Evolutionary conservation across 1,140 invertebrate species (phyloP), one percentile per base, ranked within the genome.

Genomic region (Tetraneura akinire): DNA sequence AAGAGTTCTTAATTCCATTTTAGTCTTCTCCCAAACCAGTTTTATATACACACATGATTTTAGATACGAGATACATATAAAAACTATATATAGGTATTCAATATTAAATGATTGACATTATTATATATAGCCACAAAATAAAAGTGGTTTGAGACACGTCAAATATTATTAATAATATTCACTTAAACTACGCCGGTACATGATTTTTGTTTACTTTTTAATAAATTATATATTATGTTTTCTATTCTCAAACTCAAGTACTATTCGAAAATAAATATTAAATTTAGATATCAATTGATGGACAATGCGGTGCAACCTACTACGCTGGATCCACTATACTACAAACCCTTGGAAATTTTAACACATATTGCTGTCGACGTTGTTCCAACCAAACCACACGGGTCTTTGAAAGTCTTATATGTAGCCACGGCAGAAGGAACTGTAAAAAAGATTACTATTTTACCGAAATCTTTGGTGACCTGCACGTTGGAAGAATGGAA

Each of bases 401-500:
- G 86, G 81, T 83, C 81, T 68, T 88, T 93, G 3, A 89, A 93
- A 53, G 89, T 95, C 0, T 85, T 95, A 0, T 97, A 94, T 84
- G 91, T 96, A 8, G 91, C 93, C 14, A 95, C 93, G 13, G 87
- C 89, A 3, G 88, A 89, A 0, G 93, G 93, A 23, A 84, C 90
- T 11, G 89, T 98, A 13, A 91, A 94, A 82, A 97, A 97, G 85
- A 88, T 96, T 82, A 90, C 92, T 0, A 86, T 95, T 32, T 85
- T 93, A 82, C 91, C 94, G 9, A 83, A 88, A 18, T 88, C 88
- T 0, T 87, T 90, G 11, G 88, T 92, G 80, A 90, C 94, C 0
- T 98, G 96, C 86, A 86, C 96, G 5, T 89, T 97, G 21, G 95
- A 97, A 85, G 88, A 94, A 71, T 94, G 95, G 90, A 90, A 92